These are phyloP conservation scores for Sapajus apella DNA, from an alignment of 2,113 vertebrate species.

Conservation along the genomic window DNA sequence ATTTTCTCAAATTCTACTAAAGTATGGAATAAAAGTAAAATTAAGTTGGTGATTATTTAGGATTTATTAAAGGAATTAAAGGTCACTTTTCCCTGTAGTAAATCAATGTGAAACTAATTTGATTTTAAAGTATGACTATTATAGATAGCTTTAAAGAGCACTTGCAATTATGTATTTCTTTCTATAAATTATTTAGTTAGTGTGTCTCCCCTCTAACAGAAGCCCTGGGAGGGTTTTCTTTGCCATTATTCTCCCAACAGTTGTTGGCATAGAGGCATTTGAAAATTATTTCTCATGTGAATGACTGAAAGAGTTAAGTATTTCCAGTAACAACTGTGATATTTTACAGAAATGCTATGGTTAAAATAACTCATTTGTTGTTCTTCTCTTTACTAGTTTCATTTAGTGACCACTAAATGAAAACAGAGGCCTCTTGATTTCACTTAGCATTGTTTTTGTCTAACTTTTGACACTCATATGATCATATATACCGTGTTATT, in stretches of 20 bases:
- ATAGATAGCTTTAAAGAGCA: background rate
- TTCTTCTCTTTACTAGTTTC: background rate
- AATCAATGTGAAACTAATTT: background rate
- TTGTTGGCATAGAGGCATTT: background rate
- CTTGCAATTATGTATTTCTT: background rate
- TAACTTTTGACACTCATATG: background rate
- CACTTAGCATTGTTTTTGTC: background rate
- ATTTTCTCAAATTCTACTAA: constrained; percentile 24
- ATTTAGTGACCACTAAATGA: background rate
- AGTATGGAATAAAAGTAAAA: background rate
- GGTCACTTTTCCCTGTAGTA: background rate
- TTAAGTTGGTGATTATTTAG: background rate
- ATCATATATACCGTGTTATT: background rate
- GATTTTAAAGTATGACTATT: background rate
- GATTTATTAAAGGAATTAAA: constrained; percentile 12
- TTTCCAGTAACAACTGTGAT: background rate
- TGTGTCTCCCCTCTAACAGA: background rate
- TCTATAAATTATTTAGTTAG: background rate
- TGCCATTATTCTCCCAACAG: background rate
- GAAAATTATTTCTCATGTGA: constrained; percentile 25
- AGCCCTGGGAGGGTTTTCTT: background rate
- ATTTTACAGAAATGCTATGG: constrained; percentile 22
- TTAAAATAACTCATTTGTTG: background rate
- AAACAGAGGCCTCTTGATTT: background rate
- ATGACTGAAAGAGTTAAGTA: background rate